These are phyloP conservation scores for Machimus atricapillus DNA, from an alignment of 2,888 invertebrate genomes.

Conservation along the genomic window DNA sequence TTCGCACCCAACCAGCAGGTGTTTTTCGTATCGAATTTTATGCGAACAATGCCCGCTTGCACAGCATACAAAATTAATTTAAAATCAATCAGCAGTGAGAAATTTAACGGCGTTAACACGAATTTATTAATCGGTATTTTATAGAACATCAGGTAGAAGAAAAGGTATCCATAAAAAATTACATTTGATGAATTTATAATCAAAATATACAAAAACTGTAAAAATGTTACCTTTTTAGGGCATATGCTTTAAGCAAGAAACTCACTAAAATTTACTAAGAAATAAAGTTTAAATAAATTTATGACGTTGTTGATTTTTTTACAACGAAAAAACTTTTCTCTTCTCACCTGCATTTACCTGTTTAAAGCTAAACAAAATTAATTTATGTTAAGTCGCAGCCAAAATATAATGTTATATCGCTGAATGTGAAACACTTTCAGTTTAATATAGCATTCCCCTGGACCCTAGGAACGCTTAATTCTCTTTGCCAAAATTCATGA, in stretches of 20 bases:
- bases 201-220: too few species aligned
- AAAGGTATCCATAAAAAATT: too few species aligned
- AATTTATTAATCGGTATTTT: not conserved
- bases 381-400: not conserved
- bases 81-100: not conserved
- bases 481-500: slow-evolving; percentile 5
- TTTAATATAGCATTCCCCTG: not conserved
- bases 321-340: too few species aligned
- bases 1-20: not conserved
- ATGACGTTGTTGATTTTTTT: too few species aligned
- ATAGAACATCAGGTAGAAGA: too few species aligned
- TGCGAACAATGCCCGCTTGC: not conserved
- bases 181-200: too few species aligned
- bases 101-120: not conserved
- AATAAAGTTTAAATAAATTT: too few species aligned
- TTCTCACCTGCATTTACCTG: not conserved
- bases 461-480: slow-evolving; percentile 2
- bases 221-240: too few species aligned
- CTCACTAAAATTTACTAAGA: too few species aligned
- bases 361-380: not conserved
- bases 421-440: not conserved
- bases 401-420: not conserved
- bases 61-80: not conserved
- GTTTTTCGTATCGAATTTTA: not conserved
- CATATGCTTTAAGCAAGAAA: too few species aligned